phyloP scores from a whole-genome alignment of 2,113 vertebrate genomes.

The Grantiella picta region DNA sequence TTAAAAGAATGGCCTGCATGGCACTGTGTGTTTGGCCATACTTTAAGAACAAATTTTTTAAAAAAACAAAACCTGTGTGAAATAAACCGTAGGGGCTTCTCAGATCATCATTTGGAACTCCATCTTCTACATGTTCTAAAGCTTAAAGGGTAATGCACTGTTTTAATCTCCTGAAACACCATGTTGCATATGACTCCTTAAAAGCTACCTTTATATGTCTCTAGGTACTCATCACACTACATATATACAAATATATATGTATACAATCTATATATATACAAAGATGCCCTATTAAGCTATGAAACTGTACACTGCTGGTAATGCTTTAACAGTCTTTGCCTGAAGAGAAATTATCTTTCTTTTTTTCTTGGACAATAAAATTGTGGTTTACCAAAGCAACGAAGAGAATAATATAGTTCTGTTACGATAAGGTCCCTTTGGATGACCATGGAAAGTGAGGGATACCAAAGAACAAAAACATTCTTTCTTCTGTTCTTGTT shows the following conservation, averaged over 20 bases:
- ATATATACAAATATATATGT: too few species aligned
- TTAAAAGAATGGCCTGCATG: not conserved
- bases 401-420: not conserved
- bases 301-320: not conserved
- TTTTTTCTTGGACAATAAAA: not conserved
- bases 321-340: not conserved
- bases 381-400: not conserved
- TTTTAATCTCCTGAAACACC: not conserved
- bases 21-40: not conserved
- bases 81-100: not conserved
- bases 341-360: rapidly evolving
- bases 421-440: not conserved
- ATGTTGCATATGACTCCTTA: not conserved
- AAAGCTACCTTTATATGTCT: not conserved
- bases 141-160: not conserved
- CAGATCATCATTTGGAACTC: not conserved
- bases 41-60: not conserved
- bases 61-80: not conserved
- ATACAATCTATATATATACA: not conserved
- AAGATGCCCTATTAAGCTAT: not conserved
- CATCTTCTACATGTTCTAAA: not conserved
- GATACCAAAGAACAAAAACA: not conserved
- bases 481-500: not conserved
- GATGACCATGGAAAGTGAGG: not conserved
- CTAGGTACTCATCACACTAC: not conserved